Percentiles rank a stretch among this genome's conserved stretches.
Conservation (phyloP, 2,113 vertebrate species). For the Tenebrosternarchus preto region DNA sequence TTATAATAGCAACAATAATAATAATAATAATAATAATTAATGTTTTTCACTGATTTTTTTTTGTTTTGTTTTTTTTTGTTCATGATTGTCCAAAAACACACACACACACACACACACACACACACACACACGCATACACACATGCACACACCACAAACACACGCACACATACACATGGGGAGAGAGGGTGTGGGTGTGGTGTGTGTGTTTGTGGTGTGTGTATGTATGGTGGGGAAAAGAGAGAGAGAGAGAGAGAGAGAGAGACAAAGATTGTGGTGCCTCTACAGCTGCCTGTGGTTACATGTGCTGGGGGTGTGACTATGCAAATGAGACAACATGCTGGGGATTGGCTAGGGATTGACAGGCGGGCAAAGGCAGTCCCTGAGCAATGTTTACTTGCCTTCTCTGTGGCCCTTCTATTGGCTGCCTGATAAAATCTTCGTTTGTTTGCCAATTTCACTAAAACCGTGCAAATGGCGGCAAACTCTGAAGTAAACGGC, state of each 20-base stretch:
- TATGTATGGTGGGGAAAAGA: neutral
- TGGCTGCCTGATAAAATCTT: conserved; percentile 34
- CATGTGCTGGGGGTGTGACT: conserved; percentile 47
- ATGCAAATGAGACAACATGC: conserved; percentile 51
- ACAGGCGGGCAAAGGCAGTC: too few species aligned
- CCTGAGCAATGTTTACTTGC: conserved; percentile 40
- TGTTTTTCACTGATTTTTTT: too few species aligned
- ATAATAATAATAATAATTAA: too few species aligned
- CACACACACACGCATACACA: conserved; percentile 14
- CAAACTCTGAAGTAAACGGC: conserved; percentile 59
- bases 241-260: neutral
- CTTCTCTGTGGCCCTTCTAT: conserved; percentile 31
- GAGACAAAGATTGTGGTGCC: neutral
- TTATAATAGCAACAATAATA: too few species aligned
- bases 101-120: neutral
- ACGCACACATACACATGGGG: conserved; percentile 31
- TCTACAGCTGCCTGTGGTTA: conserved; percentile 8
- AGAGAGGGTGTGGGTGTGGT: too few species aligned
- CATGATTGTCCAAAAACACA: too few species aligned
- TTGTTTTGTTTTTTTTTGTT: too few species aligned
- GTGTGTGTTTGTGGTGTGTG: too few species aligned
- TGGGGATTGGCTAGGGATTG: conserved; percentile 36
- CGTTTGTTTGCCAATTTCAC: neutral
- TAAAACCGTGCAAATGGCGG: conserved; percentile 61
- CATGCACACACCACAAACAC: conserved; percentile 6